Evolutionary conservation across 2,113 vertebrate genomes (phyloP), one percentile per base, ranked within the genome.

Genomic region (Misgurnus anguillicaudatus): DNA sequence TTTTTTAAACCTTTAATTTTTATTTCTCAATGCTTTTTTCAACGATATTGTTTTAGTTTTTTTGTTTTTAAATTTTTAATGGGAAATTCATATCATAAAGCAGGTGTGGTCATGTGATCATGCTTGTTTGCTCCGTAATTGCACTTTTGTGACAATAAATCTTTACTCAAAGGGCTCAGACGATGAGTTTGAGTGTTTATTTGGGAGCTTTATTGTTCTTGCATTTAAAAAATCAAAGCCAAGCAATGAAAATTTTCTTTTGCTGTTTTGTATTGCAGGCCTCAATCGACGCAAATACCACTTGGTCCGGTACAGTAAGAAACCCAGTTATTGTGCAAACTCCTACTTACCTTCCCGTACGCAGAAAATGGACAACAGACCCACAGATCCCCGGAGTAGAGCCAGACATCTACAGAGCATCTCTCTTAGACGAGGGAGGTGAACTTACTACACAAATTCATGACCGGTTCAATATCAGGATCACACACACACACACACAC

Each of bases 331-430:
- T 31, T 94, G 90, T 45, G 90, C 91, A 66, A 91, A 87, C 79
- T 90, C 92, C 74, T 90, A 92, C 31, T 82, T 85, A 9, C 88
- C 90, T 10, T 6, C 83, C 0, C 92, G 91, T 42, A 91, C 93
- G 9, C 88, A 90, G 65, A 76, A 74, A 0, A 82, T 58, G 1
- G 93, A 90, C 48, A 88, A 83, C 65, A 91, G 90, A n/a, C 89
- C 93, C 62, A 87, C 94, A 67, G 96, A 98, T 45, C 92, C 94
- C 79, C 92, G 95, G 24, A 90, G 89, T 85, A 96, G 92, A 87
- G 94, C 95, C 91, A 94, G 93, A 76, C 95, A 94, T 84, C 94
- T 98, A 55, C 94, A 96, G 81, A 83, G 88, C 79, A 97, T 98
- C 88, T 96, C 95, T 9, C 90, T 95, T 58, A 93, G 90, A 9